Evolutionary conservation across 2,797 vertebrate species (phyloP).

Genomic region (Notolepis coatsorum): DNA sequence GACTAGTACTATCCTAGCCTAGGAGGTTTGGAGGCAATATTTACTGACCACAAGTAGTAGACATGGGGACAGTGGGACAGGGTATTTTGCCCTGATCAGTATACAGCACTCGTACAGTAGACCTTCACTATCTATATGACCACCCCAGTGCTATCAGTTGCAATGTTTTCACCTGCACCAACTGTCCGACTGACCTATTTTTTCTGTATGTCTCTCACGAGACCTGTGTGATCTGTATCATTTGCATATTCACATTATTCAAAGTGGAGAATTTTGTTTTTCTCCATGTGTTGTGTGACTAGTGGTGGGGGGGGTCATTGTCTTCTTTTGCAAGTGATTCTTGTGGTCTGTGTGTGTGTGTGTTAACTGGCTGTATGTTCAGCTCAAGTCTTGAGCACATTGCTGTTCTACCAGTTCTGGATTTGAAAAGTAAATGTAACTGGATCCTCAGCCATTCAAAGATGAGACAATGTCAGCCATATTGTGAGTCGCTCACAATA

Average conservation of each 20-base stretch:
- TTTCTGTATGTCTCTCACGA: not conserved
- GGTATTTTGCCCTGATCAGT: no score
- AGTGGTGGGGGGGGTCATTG: not conserved
- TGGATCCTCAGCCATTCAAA: no score
- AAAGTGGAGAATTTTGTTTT: not conserved
- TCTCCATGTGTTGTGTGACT: constrained; percentile 16
- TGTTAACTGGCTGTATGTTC: constrained; percentile 7
- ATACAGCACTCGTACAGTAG: no score
- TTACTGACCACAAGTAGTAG: no score
- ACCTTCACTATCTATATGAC: constrained; percentile 5
- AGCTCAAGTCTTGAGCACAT: constrained; percentile 32
- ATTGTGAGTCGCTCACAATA: no score
- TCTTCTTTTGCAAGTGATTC: not conserved
- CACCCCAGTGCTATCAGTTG: not conserved
- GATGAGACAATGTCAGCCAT: no score
- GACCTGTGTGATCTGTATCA: no score
- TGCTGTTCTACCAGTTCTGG: constrained; percentile 66
- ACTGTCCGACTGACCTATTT: constrained; percentile 50
- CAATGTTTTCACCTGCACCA: not conserved
- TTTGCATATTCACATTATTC: constrained; percentile 4
- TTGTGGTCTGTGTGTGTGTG: constrained; percentile 3
- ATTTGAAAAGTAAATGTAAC: constrained; percentile 55
- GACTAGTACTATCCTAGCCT: no score
- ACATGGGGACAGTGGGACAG: no score
- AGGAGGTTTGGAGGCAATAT: no score